phyloP scores from a whole-genome alignment of 2,888 invertebrate species.

The Dyspetes luteomarginatus region DNA sequence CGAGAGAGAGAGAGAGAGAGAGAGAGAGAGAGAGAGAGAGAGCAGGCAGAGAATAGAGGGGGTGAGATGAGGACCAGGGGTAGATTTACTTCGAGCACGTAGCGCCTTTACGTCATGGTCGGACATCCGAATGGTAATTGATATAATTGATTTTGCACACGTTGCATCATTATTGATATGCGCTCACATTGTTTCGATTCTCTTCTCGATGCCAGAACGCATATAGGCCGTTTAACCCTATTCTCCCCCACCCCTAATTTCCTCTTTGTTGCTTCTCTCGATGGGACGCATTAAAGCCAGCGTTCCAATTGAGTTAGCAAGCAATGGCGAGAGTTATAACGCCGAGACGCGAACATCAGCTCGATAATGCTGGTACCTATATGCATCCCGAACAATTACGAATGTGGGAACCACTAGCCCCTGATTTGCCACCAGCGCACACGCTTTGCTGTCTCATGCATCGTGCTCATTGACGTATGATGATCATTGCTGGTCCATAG shows the following conservation, averaged over 20 bases:
- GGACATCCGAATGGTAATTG: conserved; percentile 72
- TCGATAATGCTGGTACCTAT: conserved; percentile 56
- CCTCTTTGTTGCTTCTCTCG: conserved; percentile 3
- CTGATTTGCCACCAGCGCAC: conserved; percentile 19
- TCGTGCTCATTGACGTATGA: background rate
- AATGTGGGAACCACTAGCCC: conserved; percentile 40
- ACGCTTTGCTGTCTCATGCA: conserved; percentile 12
- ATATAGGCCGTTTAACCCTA: conserved; percentile 1
- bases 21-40: background rate
- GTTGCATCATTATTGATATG: conserved; percentile 77
- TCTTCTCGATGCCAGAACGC: conserved; percentile 19
- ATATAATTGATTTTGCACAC: conserved; percentile 77
- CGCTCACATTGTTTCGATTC: conserved; percentile 62
- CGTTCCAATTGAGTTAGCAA: conserved; percentile 74
- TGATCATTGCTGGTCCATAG: background rate
- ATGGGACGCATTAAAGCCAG: conserved; percentile 77
- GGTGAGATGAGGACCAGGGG: background rate
- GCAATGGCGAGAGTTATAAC: conserved; percentile 74
- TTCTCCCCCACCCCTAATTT: background rate
- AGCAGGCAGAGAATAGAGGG: background rate
- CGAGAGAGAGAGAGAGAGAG: too few relatives aligned
- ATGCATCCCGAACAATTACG: conserved; percentile 66
- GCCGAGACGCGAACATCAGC: conserved; percentile 64
- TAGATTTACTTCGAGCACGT: conserved; percentile 36
- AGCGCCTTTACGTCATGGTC: conserved; percentile 67